Conservation (phyloP, 2,797 vertebrate genomes). For the Lepus oiostolus region DNA sequence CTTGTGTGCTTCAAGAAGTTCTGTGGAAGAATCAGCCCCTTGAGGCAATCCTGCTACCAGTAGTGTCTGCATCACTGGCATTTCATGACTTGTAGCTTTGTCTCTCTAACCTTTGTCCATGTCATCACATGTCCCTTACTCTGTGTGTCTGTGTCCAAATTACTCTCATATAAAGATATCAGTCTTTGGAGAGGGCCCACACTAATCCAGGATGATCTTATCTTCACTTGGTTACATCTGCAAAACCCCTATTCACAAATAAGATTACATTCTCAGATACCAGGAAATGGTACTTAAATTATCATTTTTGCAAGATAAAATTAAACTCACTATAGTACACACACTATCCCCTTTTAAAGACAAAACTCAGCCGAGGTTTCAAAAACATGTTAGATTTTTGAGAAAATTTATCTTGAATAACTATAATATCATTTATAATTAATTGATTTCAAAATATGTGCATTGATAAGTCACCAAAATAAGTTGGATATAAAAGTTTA, state of each 20-base stretch:
- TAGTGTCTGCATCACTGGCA: accelerated
- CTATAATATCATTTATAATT: neutral
- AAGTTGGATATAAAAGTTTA: neutral
- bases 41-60: neutral
- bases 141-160: neutral
- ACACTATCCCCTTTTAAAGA: neutral
- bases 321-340: neutral
- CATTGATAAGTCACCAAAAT: neutral
- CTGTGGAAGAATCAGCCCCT: neutral
- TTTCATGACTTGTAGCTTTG: neutral
- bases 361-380: neutral
- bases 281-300: neutral
- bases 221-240: neutral
- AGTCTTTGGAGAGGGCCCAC: neutral
- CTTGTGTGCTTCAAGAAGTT: neutral
- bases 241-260: no score
- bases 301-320: neutral
- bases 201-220: neutral
- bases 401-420: neutral
- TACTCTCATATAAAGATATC: no score
- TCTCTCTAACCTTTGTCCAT: neutral
- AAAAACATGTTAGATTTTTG: neutral
- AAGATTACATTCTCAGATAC: neutral
- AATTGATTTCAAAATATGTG: neutral
- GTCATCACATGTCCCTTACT: accelerated